Evolutionary conservation across 2,797 vertebrate genomes (phyloP).

Genomic region (Myripristis murdjan): DNA sequence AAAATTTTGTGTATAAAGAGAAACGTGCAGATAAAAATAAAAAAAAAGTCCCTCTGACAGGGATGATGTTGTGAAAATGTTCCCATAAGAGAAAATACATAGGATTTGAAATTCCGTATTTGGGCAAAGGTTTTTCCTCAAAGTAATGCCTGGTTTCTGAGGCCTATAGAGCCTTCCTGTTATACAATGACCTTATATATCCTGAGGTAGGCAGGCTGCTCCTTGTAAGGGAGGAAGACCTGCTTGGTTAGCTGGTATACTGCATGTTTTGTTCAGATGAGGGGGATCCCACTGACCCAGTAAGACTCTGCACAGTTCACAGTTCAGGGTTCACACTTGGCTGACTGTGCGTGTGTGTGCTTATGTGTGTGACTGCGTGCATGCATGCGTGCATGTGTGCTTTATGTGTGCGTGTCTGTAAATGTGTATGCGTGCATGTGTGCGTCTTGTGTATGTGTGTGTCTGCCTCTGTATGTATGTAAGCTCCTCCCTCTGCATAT

Average conservation of each 20-base stretch:
- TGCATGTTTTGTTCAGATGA: constrained; percentile 42
- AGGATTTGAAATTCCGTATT: no score
- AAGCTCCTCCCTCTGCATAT: no score
- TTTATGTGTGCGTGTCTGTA: neutral
- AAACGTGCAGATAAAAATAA: no score
- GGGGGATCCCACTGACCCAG: constrained; percentile 30
- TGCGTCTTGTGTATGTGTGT: no score
- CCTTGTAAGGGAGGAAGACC: neutral
- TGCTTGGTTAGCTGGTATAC: constrained; percentile 16
- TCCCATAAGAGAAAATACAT: no score
- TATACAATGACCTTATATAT: neutral
- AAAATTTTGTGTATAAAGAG: no score
- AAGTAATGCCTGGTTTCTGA: no score
- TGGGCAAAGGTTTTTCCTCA: no score
- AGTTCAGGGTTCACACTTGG: constrained; percentile 56
- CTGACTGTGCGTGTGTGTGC: constrained; percentile 27
- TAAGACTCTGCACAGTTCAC: constrained; percentile 23
- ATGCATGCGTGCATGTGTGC: constrained; percentile 23
- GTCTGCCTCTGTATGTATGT: no score
- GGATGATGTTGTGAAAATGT: no score
- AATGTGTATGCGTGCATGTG: neutral
- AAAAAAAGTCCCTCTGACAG: no score
- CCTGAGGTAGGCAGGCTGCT: constrained; percentile 10
- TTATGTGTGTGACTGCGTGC: constrained; percentile 18
- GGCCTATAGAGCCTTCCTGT: neutral